Percentiles rank a stretch among this genome's conserved stretches.
These are phyloP conservation scores for Boulengeromyrus knoepffleri DNA, from an alignment of 2,113 vertebrate species.

Conservation along the genomic window DNA sequence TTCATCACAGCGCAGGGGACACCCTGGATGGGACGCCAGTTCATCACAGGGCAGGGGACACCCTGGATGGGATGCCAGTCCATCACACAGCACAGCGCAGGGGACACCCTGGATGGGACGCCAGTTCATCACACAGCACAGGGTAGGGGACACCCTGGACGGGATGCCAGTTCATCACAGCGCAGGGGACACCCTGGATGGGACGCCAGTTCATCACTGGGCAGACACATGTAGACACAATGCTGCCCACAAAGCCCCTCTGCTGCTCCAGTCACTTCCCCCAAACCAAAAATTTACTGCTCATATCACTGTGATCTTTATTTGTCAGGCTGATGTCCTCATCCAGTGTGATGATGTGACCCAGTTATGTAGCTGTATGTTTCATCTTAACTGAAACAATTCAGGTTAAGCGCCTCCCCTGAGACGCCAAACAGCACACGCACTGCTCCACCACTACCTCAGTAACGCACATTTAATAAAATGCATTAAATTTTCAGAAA, in stretches of 20 bases:
- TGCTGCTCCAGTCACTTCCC: not conserved
- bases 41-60: not conserved
- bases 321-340: not conserved
- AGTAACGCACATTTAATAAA: not conserved
- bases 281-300: not conserved
- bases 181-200: not conserved
- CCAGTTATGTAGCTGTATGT: not conserved
- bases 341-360: not conserved
- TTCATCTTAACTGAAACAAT: slow-evolving; percentile 11
- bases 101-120: not conserved
- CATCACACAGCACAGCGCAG: not conserved
- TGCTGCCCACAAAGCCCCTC: not conserved
- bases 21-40: not conserved
- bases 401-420: not conserved
- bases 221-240: not conserved
- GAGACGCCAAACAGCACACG: not conserved
- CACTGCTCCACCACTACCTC: not conserved
- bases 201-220: not conserved
- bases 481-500: not conserved
- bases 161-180: not conserved
- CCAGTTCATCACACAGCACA: not conserved
- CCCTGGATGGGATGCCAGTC: no score
- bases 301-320: not conserved
- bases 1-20: not conserved
- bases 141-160: not conserved